Evolutionary conservation across 2,888 invertebrate genomes (phyloP).

Genomic region (Ophion ventricosus): DNA sequence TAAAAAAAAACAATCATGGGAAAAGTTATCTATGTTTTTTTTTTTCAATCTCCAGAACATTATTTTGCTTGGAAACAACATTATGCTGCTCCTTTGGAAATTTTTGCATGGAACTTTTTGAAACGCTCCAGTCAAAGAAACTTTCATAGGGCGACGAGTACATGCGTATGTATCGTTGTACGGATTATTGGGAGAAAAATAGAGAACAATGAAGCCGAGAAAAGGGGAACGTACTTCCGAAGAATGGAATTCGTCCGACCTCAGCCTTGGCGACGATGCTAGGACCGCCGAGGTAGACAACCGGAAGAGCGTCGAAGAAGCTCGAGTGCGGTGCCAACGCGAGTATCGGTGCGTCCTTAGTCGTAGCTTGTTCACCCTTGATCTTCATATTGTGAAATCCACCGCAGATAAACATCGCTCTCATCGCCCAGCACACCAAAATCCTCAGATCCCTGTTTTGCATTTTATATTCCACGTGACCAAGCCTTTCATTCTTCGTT

Average conservation of each 20-base stretch:
- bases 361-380: constrained; percentile 87
- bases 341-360: constrained; percentile 92
- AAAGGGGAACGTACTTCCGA: constrained; percentile 91
- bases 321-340: constrained; percentile 96
- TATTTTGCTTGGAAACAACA: background rate
- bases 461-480: background rate
- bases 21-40: background rate
- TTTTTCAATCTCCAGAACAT: background rate
- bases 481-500: background rate
- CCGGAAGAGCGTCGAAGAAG: constrained; percentile 94
- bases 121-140: background rate
- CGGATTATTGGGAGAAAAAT: background rate
- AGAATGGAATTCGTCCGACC: constrained; percentile 91
- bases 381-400: constrained; percentile 93
- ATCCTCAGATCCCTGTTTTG: constrained; percentile 86
- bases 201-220: constrained; percentile 26
- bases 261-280: constrained; percentile 96
- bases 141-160: background rate
- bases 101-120: background rate
- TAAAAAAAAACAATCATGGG: background rate
- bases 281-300: constrained; percentile 92
- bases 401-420: constrained; percentile 90
- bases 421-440: constrained; percentile 88
- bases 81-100: background rate
- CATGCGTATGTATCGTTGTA: constrained; percentile 24